Base-by-base conservation (phyloP, 1,140 invertebrate species). In the Drosophila lacertosa region DNA sequence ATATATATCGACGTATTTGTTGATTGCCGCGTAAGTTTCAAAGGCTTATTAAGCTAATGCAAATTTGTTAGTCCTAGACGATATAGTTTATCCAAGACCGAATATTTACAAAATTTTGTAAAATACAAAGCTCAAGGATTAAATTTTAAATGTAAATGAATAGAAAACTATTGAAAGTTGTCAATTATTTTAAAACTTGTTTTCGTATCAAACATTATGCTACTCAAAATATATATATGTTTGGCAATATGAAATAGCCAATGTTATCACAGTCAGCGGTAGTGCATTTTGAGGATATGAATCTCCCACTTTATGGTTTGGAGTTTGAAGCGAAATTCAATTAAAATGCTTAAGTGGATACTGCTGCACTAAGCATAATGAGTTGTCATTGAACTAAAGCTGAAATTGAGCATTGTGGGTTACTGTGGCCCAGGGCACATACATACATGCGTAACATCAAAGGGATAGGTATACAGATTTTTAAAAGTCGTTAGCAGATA, bases 381-480 rank as follows among this genome's bases (percentile, higher is more conserved):
- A 82, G 64, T 74, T 79, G 58, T 37, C 67, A 44, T 79, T 65
- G 57, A 24, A 24, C 16, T 44, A 47, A 40, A 50, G 32, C 50
- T 16, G 3, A 29, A 24, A 11, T 32, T 45, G 20, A 37, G 29
- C 9, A 24, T 18, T 50, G 29, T 16, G 16, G 15, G 5, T 1
- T 59, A 3, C 16, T 10, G 11, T 15, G 10, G 33, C 57, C 72
- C 60, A 10, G 16, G 42, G 78, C 13, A 69, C 48, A 13, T 65
- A 26, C 7, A 6, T 29, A 26, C 0, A 67, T 60, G 57, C 39
- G 42, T 42, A 35, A 79, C 75, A 84, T 84, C 80, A 83, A 83
- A 83, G 71, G 58, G 66, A 84, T 75, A 74, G 80, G 78, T 84
- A 65, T 72, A 72, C 62, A 58, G 80, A 64, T 84, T 78, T 60